These are phyloP conservation scores for Chelonus formosanus DNA, from an alignment of 2,888 invertebrate species.

Conservation along the genomic window DNA sequence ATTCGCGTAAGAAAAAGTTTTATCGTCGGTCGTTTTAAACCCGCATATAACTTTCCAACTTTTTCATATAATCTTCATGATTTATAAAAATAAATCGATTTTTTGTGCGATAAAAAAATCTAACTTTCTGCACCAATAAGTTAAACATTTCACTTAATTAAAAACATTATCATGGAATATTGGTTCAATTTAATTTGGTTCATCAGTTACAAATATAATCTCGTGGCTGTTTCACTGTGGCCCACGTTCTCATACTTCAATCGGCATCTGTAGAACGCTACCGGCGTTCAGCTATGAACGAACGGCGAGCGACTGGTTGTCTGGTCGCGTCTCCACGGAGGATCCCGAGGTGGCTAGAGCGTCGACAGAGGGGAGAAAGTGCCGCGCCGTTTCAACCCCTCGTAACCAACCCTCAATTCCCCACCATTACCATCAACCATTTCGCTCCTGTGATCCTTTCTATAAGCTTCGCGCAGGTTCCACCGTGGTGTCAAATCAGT, in stretches of 20 bases:
- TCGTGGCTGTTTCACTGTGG: background rate
- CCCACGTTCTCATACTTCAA: constrained; percentile 17
- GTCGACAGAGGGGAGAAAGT: constrained; percentile 42
- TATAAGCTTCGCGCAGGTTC: constrained; percentile 18
- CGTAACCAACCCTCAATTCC: constrained; percentile 40
- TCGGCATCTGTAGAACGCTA: constrained; percentile 29
- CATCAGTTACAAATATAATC: background rate
- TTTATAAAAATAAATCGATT: too few relatives aligned
- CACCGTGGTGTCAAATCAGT: constrained; percentile 1
- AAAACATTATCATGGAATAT: background rate
- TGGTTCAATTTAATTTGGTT: too few relatives aligned
- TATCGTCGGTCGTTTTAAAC: background rate
- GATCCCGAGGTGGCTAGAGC: constrained; percentile 48
- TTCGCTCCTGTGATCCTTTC: constrained; percentile 7
- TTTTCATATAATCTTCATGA: too few relatives aligned
- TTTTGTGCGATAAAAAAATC: too few relatives aligned
- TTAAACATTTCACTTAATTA: too few relatives aligned
- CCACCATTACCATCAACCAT: constrained; percentile 32
- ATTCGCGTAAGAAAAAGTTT: constrained; percentile 20
- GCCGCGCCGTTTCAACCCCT: constrained; percentile 38
- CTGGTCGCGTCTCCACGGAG: constrained; percentile 55
- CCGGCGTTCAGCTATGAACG: constrained; percentile 56
- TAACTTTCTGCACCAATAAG: too few relatives aligned
- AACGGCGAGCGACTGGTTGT: constrained; percentile 62
- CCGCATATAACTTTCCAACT: too few relatives aligned